These are phyloP conservation scores for Squalus acanthias DNA, from an alignment of 2,797 vertebrate species.

Conservation along the genomic window DNA sequence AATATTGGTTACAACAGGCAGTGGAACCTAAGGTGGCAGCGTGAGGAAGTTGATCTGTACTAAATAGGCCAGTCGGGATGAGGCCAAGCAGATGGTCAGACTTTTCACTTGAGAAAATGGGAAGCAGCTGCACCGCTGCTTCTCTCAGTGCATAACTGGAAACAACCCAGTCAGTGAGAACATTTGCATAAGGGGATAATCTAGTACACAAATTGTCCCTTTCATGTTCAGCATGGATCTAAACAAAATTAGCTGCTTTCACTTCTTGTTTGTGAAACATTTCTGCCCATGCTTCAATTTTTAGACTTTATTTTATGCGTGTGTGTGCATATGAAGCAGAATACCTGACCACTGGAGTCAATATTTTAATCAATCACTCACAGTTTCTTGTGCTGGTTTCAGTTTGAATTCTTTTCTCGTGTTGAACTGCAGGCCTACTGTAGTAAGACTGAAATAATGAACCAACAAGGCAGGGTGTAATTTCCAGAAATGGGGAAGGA, in stretches of 20 bases:
- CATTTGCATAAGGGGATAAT: conserved; percentile 95
- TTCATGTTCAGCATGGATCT: conserved; percentile 68
- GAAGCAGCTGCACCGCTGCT: conserved; percentile 81
- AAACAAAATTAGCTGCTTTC: conserved; percentile 69
- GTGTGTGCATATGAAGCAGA: background rate
- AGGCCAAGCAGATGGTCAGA: conserved; percentile 72
- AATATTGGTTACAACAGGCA: conserved; percentile 44
- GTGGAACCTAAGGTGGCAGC: conserved; percentile 43
- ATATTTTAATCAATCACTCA: background rate
- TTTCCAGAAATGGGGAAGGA: conserved; percentile 66
- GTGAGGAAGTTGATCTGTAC: conserved; percentile 62
- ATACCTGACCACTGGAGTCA: background rate
- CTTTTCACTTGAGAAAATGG: conserved; percentile 73
- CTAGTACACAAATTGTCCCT: conserved; percentile 74
- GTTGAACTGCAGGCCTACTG: background rate
- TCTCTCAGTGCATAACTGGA: conserved; percentile 75
- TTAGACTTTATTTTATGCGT: background rate
- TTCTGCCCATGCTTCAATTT: conserved; percentile 39
- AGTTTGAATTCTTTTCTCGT: background rate
- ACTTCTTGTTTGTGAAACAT: conserved; percentile 70
- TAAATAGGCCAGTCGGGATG: conserved; percentile 55
- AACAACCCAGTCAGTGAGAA: conserved; percentile 68
- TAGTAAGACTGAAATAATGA: background rate
- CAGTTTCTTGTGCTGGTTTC: background rate
- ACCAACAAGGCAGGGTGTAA: conserved; percentile 49